Conservation (phyloP, 2,797 vertebrate species). For the Morelia viridis region DNA sequence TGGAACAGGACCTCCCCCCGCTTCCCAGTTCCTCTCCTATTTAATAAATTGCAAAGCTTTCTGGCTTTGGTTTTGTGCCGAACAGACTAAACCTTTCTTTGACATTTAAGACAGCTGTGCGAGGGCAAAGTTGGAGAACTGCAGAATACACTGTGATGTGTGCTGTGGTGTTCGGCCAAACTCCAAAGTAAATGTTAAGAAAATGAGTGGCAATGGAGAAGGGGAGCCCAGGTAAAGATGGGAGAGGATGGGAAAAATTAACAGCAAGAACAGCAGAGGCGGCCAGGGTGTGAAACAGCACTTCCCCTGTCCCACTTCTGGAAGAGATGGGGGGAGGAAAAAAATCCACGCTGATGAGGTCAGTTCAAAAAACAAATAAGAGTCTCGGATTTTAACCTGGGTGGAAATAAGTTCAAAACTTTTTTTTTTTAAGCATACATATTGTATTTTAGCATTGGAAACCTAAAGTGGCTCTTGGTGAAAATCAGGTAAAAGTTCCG, state of each 20-base stretch:
- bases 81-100: constrained; percentile 1
- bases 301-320: background rate
- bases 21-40: background rate
- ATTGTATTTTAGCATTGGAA: background rate
- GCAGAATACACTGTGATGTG: background rate
- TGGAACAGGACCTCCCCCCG: background rate
- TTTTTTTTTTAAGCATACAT: background rate
- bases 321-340: background rate
- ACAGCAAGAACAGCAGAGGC: background rate
- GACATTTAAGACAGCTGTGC: background rate
- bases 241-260: background rate
- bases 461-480: too few relatives aligned
- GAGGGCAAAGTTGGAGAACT: background rate
- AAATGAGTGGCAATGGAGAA: background rate
- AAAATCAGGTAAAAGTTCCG: too few relatives aligned
- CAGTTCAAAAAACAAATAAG: background rate
- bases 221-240: background rate
- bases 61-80: background rate
- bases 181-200: constrained; percentile 32
- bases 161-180: background rate
- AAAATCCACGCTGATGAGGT: background rate
- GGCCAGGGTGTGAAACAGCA: background rate
- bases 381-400: background rate
- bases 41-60: background rate
- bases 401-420: background rate